phyloP scores from a whole-genome alignment of 2,888 invertebrate genomes.

The Luffia ferchaultella region DNA sequence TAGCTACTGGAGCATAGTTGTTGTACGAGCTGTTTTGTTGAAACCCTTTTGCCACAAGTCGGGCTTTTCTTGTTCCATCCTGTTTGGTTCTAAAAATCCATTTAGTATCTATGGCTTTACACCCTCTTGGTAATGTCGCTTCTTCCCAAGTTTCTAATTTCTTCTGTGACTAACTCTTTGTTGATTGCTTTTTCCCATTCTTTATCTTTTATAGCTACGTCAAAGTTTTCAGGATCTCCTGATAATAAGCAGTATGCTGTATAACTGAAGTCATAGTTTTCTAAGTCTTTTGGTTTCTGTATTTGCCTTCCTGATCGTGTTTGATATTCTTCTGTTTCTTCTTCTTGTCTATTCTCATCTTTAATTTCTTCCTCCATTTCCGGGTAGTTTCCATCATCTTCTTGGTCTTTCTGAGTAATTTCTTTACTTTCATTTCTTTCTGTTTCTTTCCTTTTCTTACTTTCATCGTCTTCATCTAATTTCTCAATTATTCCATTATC shows the following conservation, averaged over 20 bases:
- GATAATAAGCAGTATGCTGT: constrained; percentile 6
- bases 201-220: constrained; percentile 4
- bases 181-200: constrained; percentile 8
- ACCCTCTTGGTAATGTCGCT: not conserved
- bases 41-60: not conserved
- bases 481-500: too few species aligned
- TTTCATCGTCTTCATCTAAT: too few species aligned
- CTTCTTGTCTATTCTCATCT: constrained; percentile 2
- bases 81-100: constrained; percentile 1
- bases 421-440: not conserved
- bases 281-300: not conserved
- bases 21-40: not conserved
- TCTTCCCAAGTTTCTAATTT: not conserved
- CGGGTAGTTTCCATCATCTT: too few species aligned
- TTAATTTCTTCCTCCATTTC: not conserved
- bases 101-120: not conserved
- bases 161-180: constrained; percentile 3
- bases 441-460: too few species aligned
- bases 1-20: not conserved
- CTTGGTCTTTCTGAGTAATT: too few species aligned
- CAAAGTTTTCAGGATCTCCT: constrained; percentile 5
- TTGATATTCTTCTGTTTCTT: constrained; percentile 3
- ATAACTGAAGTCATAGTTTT: constrained; percentile 4
- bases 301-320: not conserved
- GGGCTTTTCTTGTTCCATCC: not conserved